Evolutionary conservation across 2,113 vertebrate species (phyloP).

Genomic region (Alosa alosa): DNA sequence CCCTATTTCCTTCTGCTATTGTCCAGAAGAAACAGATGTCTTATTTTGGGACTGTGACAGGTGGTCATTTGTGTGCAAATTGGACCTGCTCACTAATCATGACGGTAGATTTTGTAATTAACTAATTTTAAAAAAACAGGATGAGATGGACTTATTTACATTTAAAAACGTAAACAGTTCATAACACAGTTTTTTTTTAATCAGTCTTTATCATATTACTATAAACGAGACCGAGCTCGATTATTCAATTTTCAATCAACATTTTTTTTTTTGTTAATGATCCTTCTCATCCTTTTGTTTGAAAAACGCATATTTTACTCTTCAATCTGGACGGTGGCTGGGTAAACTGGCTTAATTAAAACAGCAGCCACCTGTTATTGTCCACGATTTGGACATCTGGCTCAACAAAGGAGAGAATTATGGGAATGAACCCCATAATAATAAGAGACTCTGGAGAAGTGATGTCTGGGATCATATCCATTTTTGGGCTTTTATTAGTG

Average conservation of each 20-base stretch:
- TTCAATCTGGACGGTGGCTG: slow-evolving; percentile 58
- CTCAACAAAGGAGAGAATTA: slow-evolving; percentile 71
- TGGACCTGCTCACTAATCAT: slow-evolving; percentile 28
- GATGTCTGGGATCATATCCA: slow-evolving; percentile 50
- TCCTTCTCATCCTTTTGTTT: slow-evolving; percentile 12
- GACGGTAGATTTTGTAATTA: slow-evolving; percentile 32
- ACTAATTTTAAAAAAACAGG: slow-evolving; percentile 15
- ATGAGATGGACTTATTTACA: slow-evolving; percentile 14
- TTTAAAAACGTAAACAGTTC: background rate
- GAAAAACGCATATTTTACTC: slow-evolving; percentile 43
- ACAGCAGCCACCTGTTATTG: slow-evolving; percentile 71
- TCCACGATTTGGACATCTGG: slow-evolving; percentile 69
- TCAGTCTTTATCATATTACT: background rate
- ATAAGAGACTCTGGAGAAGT: slow-evolving; percentile 48
- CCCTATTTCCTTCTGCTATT: slow-evolving; percentile 38
- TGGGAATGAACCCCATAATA: slow-evolving; percentile 57
- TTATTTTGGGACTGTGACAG: slow-evolving; percentile 42
- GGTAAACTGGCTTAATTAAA: slow-evolving; percentile 68
- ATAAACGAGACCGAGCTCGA: background rate
- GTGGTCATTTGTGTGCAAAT: slow-evolving; percentile 48
- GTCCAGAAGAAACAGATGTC: slow-evolving; percentile 44
- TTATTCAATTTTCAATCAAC: background rate
- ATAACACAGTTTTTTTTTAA: background rate
- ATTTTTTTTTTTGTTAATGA: slow-evolving; percentile 21
- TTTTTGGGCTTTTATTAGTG: slow-evolving; percentile 53